Evolutionary conservation across 1,140 invertebrate species (phyloP), one percentile per base, ranked within the genome.

Genomic region (Rhyacophila brunnea): DNA sequence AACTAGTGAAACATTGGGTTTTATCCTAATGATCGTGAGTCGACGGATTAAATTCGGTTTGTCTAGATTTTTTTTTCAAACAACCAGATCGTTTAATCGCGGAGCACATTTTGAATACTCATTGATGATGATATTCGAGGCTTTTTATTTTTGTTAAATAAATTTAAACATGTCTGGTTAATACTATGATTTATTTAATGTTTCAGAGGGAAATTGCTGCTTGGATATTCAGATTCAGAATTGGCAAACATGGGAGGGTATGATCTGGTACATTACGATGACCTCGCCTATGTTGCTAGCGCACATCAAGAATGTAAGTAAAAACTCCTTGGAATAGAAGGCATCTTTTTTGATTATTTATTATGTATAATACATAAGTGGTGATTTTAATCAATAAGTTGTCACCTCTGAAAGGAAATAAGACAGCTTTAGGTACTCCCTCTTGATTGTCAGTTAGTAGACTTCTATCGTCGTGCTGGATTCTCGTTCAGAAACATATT

Each of bases 281-380:
- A 99, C 75, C 79, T 98, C 42, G 91, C 92, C 1, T 99, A 98
- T 72, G 95, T 98, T 6, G 93, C 96, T n/a, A 96, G 93, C 68
- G 96, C 96, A 45, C 97, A 99, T 80, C 93, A 97, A 85, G 95
- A 99, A 87, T 81, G 96, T 99, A 85, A 93, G 93, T 86, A 32
- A 20, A 18, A 18, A 46, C 13, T 43, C 14, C n/a, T n/a, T n/a
- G n/a, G n/a, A n/a, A n/a, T n/a, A n/a, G n/a, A 35, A 7, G n/a
- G 6, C 34, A 7, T 35, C 34, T 6, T 35, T n/a, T 35, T 35
- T 35, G n/a, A 35, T 35, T 35, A n/a, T n/a, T n/a, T 35, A 6
- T 35, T 35, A 6, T 35, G n/a, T 35, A 35, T 6, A 35, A 35
- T 35, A 35, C n/a, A 35, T 35, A 7, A n/a, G 34, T 35, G 34